These are phyloP conservation scores for Dromius quadrimaculatus DNA, from an alignment of 2,888 invertebrate species.

Conservation along the genomic window DNA sequence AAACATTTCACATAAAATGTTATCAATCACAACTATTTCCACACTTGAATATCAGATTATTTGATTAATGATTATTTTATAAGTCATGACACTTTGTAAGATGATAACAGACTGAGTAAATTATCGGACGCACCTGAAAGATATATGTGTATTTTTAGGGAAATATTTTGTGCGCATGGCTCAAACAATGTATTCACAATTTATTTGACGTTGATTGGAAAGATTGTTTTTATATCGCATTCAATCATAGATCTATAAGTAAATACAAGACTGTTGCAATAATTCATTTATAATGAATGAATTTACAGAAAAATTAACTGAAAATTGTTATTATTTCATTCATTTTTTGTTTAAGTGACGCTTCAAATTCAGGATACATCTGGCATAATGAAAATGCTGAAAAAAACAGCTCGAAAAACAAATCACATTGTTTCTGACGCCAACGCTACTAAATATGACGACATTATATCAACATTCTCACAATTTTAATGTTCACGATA, in stretches of 20 bases:
- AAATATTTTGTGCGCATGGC: conserved; percentile 17
- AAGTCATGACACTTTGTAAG: not conserved
- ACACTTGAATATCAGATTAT: not conserved
- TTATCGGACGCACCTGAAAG: conserved; percentile 29
- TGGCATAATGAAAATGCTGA: too few species aligned
- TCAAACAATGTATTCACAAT: not conserved
- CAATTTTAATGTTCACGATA: too few species aligned
- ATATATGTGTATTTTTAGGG: conserved; percentile 16
- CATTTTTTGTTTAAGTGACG: not conserved
- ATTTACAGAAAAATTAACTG: not conserved
- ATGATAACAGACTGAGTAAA: conserved; percentile 24
- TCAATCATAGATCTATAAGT: too few species aligned
- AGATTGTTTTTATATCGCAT: not conserved
- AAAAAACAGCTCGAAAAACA: too few species aligned
- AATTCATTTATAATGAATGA: not conserved
- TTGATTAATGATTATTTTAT: not conserved
- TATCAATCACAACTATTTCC: not conserved
- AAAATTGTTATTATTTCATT: not conserved
- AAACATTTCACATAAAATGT: not conserved
- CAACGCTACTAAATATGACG: too few species aligned
- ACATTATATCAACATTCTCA: too few species aligned
- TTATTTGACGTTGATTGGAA: not conserved
- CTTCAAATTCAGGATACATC: not conserved
- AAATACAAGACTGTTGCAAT: not conserved
- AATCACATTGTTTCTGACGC: too few species aligned